Base-by-base conservation (phyloP, 2,797 vertebrate species). In the Halcyon badia region DNA sequence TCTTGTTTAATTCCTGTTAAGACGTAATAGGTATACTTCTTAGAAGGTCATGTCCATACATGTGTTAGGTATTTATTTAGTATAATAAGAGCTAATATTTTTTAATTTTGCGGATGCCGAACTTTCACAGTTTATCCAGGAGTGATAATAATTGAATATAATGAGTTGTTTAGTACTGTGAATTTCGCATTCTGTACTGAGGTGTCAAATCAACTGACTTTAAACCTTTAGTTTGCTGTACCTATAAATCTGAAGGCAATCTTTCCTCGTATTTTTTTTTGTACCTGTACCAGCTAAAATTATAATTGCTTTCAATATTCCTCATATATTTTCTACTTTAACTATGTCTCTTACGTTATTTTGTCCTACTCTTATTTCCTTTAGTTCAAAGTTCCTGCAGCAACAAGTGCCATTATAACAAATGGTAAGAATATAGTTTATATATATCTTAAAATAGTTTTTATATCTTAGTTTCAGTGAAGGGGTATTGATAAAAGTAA, bases 361-460 rank as follows among this genome's bases (percentile, higher is more conserved):
- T 79, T 96, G 6, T 78, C 31, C 6, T 75, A 9, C 18, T 83
- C 90, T 97, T 96, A 31, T 79, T 71, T 90, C 77, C 51, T 90
- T 87, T 97, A 99, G 99, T 99, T 99, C 98, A 99, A 99, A 98
- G 99, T 99, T 94, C 99, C 99, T 89, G 98, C 99, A 96, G 99
- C 99, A 90, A 99, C 99, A 94, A 99, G 99, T 97, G 99, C 99
- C 20, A 99, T 99, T 96, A 99, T 99, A 97, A 99, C 99, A 90
- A 99, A 99, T 77, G 99, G 99, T 99, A 98, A 99, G 99, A 96
- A 56, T 87, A 30, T 46, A 42, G 6, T 58, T 87, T 46, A 79
- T 60, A 5, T 39, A 5, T 52, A 2, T 39, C 65, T 44, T 49
- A 25, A 13, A 42, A 9, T 16, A 22, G 5, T 11, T 82, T 86